These are phyloP conservation scores for Callorhinus ursinus DNA, from an alignment of 2,113 vertebrate species.

Conservation along the genomic window DNA sequence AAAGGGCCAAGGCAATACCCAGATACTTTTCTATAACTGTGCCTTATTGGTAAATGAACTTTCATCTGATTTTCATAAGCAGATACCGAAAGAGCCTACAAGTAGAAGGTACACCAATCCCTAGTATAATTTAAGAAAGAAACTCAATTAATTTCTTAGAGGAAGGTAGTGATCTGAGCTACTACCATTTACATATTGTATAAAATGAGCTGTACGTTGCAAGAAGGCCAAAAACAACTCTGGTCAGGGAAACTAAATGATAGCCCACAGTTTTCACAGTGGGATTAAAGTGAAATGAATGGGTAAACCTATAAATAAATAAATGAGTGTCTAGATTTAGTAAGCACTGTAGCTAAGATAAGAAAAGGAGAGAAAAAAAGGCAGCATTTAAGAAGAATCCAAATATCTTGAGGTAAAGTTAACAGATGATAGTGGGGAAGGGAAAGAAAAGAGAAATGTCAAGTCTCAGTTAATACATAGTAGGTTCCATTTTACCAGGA, in stretches of 20 bases:
- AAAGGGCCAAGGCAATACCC: neutral
- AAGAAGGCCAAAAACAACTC: neutral
- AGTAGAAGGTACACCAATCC: neutral
- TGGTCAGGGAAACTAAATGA: neutral
- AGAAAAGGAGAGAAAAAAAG: neutral
- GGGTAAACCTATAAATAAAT: neutral
- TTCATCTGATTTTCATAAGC: neutral
- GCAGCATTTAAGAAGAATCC: neutral
- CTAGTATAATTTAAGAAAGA: neutral
- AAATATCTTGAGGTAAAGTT: constrained; percentile 15
- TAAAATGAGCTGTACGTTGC: neutral
- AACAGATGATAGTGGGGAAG: neutral
- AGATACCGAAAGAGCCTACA: neutral
- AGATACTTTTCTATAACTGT: neutral
- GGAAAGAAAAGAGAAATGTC: neutral
- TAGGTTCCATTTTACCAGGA: neutral
- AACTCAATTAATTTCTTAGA: neutral
- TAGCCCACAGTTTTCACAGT: neutral
- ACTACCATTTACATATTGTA: neutral
- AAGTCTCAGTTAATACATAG: neutral
- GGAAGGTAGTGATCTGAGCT: neutral
- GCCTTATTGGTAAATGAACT: neutral
- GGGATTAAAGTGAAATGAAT: constrained; percentile 6
- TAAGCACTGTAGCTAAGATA: neutral
- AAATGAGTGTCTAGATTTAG: neutral